Conservation (phyloP, 2,888 invertebrate genomes). For the Charanyca ferruginea region DNA sequence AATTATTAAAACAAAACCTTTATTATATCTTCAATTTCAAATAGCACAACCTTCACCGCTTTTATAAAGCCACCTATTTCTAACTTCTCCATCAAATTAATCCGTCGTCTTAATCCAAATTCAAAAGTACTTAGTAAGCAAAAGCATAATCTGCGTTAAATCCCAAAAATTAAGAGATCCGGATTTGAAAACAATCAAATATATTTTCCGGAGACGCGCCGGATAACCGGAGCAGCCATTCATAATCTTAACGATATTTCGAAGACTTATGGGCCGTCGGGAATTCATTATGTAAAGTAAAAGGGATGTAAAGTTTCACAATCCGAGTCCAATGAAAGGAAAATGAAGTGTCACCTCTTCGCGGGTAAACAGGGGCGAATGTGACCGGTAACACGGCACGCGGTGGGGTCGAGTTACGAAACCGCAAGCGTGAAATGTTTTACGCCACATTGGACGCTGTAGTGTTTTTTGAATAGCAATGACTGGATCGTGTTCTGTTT, state of each 20-base stretch:
- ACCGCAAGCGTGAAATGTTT: conserved; percentile 50
- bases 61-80: not conserved
- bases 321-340: conserved; percentile 69
- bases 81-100: conserved; percentile 32
- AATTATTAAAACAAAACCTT: too few relatives aligned
- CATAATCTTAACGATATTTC: conserved; percentile 71
- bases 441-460: conserved; percentile 45
- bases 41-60: not conserved
- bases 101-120: conserved; percentile 18
- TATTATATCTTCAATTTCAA: not conserved
- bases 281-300: conserved; percentile 82
- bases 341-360: conserved; percentile 80
- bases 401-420: conserved; percentile 21
- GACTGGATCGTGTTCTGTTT: conserved; percentile 44
- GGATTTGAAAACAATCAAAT: conserved; percentile 57
- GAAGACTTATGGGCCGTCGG: conserved; percentile 65
- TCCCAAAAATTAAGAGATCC: conserved; percentile 51
- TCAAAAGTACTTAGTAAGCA: conserved; percentile 25
- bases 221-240: conserved; percentile 42
- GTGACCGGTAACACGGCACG: conserved; percentile 21
- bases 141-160: conserved; percentile 45
- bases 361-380: conserved; percentile 68
- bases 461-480: conserved; percentile 48
- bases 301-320: conserved; percentile 63
- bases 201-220: conserved; percentile 52